Conservation (phyloP, 2,797 vertebrate species). For the Tenualosa ilisha region DNA sequence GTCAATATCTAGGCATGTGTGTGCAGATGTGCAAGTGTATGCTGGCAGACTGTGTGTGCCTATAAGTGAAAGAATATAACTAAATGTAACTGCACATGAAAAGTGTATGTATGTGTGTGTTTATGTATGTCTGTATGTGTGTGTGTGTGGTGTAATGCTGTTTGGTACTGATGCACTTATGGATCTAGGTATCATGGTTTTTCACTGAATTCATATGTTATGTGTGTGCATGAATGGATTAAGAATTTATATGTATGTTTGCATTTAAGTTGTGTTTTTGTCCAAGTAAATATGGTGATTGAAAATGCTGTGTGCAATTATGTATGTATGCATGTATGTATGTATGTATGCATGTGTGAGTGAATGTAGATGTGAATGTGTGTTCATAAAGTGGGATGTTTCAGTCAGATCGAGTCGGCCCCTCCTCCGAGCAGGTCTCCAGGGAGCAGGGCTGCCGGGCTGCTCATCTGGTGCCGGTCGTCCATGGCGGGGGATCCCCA, state of each 20-base stretch:
- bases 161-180: slow-evolving; percentile 20
- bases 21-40: slow-evolving; percentile 5
- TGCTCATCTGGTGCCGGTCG: slow-evolving; percentile 96
- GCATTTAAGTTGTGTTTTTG: slow-evolving; percentile 51
- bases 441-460: slow-evolving; percentile 95
- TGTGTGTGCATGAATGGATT: slow-evolving; percentile 10
- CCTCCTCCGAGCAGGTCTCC: slow-evolving; percentile 97
- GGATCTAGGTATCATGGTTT: not conserved
- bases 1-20: slow-evolving; percentile 30
- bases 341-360: slow-evolving; percentile 15
- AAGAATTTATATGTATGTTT: slow-evolving; percentile 13
- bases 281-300: slow-evolving; percentile 31
- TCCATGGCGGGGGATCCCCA: slow-evolving; percentile 93
- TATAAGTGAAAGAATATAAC: not conserved
- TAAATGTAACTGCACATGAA: not conserved
- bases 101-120: not conserved
- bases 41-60: not conserved
- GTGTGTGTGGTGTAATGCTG: not conserved
- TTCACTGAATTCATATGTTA: not conserved
- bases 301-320: slow-evolving; percentile 49
- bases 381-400: slow-evolving; percentile 35
- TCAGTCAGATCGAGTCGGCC: slow-evolving; percentile 87
- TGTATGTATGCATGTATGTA: slow-evolving; percentile 36
- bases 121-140: not conserved
- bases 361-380: slow-evolving; percentile 44